These are phyloP conservation scores for Nesospiza acunhae DNA, from an alignment of 2,113 vertebrate species.

Conservation along the genomic window DNA sequence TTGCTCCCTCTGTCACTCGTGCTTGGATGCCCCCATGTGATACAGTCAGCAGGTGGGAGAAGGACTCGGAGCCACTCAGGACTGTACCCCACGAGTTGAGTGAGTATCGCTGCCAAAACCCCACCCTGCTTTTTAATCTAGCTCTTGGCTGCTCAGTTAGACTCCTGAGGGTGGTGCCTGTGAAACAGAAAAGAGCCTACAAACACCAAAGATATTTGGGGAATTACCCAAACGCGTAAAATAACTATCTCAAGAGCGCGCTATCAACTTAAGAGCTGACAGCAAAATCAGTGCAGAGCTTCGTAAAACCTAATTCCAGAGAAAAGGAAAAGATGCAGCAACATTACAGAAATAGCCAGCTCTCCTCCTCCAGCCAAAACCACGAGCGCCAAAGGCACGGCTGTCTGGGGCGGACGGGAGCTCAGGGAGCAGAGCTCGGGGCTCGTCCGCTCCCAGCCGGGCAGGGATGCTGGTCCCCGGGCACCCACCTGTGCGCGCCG, in stretches of 20 bases:
- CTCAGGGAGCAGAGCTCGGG: no score
- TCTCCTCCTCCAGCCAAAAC: neutral
- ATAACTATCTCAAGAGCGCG: neutral
- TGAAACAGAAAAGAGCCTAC: neutral
- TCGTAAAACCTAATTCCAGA: neutral
- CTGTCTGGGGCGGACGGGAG: accelerated
- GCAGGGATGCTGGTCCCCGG: neutral
- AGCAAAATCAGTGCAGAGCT: neutral
- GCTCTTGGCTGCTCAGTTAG: neutral
- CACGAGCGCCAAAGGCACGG: accelerated
- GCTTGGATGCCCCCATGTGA: accelerated
- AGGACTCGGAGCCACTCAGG: neutral
- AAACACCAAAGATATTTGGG: neutral
- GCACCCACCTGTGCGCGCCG: slow-evolving; percentile 14
- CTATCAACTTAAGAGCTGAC: neutral
- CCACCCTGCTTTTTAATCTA: neutral
- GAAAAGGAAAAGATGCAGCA: neutral
- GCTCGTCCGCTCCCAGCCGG: neutral
- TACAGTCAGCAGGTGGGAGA: neutral
- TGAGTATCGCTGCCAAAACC: neutral
- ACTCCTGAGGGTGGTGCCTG: neutral
- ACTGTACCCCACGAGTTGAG: accelerated
- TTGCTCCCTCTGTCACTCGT: neutral
- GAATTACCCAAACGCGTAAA: accelerated
- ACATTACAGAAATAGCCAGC: neutral